These are phyloP conservation scores for Microctonus brassicae DNA, from an alignment of 2,888 invertebrate species.

Conservation along the genomic window DNA sequence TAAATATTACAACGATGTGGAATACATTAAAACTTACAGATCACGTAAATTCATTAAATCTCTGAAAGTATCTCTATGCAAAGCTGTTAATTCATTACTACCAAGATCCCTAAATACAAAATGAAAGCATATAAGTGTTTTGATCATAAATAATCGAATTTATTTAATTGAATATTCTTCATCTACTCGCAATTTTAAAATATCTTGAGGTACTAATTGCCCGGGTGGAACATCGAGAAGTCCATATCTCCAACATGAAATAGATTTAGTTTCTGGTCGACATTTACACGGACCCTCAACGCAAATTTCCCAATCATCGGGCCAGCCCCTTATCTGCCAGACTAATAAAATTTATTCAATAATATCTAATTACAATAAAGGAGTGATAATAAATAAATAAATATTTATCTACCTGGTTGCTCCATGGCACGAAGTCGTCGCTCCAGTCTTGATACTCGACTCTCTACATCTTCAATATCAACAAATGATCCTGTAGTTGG, in stretches of 20 bases:
- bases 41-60: constrained; percentile 75
- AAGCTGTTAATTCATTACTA: constrained; percentile 77
- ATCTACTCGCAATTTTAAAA: constrained; percentile 74
- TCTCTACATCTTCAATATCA: constrained; percentile 57
- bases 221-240: constrained; percentile 74
- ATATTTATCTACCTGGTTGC: constrained; percentile 74
- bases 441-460: constrained; percentile 71
- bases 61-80: constrained; percentile 79
- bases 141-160: not conserved
- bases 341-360: constrained; percentile 67
- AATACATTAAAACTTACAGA: constrained; percentile 66
- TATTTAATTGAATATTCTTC: not conserved
- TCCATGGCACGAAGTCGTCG: constrained; percentile 78
- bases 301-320: constrained; percentile 75
- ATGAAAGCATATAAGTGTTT: not conserved
- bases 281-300: constrained; percentile 77
- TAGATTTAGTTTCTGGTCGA: constrained; percentile 74
- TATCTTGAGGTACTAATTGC: constrained; percentile 77
- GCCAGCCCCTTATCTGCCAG: constrained; percentile 75
- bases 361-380: constrained; percentile 3
- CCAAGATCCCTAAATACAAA: constrained; percentile 78
- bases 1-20: not conserved
- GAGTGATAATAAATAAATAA: constrained; percentile 32
- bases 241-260: constrained; percentile 79
- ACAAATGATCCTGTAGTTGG: constrained; percentile 21